Evolutionary conservation across 30 jellyfish, hydroid and myxozoan species (phyloP), one percentile per base, ranked within the genome.

Genomic region (Chrysaora quinquecirrha): DNA sequence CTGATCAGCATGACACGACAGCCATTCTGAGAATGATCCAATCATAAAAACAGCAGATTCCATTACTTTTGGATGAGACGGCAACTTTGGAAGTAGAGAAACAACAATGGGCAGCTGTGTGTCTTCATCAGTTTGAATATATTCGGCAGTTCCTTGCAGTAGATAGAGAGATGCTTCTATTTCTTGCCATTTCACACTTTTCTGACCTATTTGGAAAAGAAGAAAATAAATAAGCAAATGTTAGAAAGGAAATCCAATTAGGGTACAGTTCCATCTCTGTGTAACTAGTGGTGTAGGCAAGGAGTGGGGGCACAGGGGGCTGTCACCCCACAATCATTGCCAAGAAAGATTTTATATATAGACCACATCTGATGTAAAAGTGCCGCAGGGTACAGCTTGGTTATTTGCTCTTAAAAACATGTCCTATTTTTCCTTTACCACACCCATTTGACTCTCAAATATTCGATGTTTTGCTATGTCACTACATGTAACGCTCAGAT

Each of bases 21-120:
- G 67, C 98, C 98, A 92, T 67, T 92, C 98, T 1, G 97, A 86
- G 65, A 79, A 81, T 4, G 94, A 75, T 19, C 98, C 98, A 32
- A 92, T 58, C 88, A 92, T 84, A 48, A 48, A 72, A 61, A 85
- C 88, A 21, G 94, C 86, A 1, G 95, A 48, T 48, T 92, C 96
- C 19, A 75, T 54, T 14, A 92, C 85, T 67, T 78, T 86, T 19
- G 96, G 98, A 68, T 92, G 97, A 20, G 90, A 54, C 0, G 98
- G 98, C 54, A 92, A 76, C 29, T 30, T 1, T 19, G 78, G 83
- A 2, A 92, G 84, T 31, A 92, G 32, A 0, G 89, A 56, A 27
- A 92, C 48, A 25, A 92, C 64, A n/a, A 31, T 71, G 24, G 95
- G 92, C 20, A 92, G 30, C 65, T 72, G 79, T 2, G 66, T 64